Base-by-base conservation (phyloP, 2,888 invertebrate species). In the Drosophila atroscutellata region DNA sequence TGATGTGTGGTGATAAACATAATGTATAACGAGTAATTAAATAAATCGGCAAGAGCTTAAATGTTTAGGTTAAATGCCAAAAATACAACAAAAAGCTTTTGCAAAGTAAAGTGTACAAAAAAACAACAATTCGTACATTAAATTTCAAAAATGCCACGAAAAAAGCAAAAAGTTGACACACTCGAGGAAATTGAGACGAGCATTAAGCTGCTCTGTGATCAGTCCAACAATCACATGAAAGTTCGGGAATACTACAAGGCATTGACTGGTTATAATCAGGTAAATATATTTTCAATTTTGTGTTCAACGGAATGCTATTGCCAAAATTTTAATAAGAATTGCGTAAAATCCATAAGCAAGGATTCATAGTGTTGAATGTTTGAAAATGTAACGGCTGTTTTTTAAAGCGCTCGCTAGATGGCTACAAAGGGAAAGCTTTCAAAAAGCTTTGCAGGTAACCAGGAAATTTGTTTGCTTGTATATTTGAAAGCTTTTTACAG, bases 221-320 rank as follows among this genome's bases (percentile, higher is more conserved):
- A 97, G 92, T 96, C 97, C 13, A 94, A 95, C 20, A 96, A 95
- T 37, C 96, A 97, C 86, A 94, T 96, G 91, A 97, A 97, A 93
- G 95, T 94, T 77, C 96, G 96, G 15, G 95, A 96, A 92, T 96
- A 96, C 81, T 94, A 94, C 24, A 95, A 96, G 87, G 96, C 97
- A 0, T 93, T 97, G 11, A 92, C 93, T 15, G 95, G 96, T 2
- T 95, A 97, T 80, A 95, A 95, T 88, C 95, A 96, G 95, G 97
- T 96, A 93, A 93, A 90, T 28, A n/a, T 26, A 3, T 15, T 24
- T 11, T 0, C 15, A 45, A 45, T 15, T 15, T n/a, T 45, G 18
- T 28, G n/a, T 11, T 13, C 28, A 26, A n/a, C 18, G 18, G 4
- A 13, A 11, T 45, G 8, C 0, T 11, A 11, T 30, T 28, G 24